These are phyloP conservation scores for Lepus townsendii DNA, from an alignment of 2,797 vertebrate species.

Conservation along the genomic window DNA sequence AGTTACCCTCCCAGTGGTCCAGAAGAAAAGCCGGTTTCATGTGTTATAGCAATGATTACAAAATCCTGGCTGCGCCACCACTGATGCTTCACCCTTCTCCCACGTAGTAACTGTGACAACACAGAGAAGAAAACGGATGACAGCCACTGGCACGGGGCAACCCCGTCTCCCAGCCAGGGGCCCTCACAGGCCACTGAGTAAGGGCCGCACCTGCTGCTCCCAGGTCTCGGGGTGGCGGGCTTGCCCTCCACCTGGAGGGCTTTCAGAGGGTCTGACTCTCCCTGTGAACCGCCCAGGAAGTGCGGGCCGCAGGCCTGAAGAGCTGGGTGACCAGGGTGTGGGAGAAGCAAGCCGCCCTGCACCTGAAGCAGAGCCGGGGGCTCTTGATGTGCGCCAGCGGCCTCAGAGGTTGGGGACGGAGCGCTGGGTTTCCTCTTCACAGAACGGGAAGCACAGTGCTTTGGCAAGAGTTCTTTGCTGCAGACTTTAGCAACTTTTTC, in stretches of 20 bases:
- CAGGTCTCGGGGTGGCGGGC: not conserved
- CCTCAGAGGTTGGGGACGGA: constrained; percentile 48
- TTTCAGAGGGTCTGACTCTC: not conserved
- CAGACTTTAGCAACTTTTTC: constrained; percentile 51
- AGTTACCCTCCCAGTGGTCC: not conserved
- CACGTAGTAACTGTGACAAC: not conserved
- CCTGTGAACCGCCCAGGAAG: not conserved
- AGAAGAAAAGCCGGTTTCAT: not conserved
- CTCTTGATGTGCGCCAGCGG: constrained; percentile 55
- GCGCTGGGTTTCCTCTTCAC: constrained; percentile 57
- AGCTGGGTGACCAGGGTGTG: not conserved
- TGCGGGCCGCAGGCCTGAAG: not conserved
- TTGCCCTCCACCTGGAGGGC: not conserved
- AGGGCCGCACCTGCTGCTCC: not conserved
- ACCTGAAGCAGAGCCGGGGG: constrained; percentile 26
- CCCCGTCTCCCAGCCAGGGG: not conserved
- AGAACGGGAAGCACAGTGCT: not conserved
- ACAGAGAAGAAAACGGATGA: not conserved
- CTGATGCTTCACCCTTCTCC: not conserved
- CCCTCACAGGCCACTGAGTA: not conserved
- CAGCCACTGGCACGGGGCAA: not conserved
- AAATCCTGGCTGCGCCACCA: not conserved
- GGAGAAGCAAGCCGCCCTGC: not conserved
- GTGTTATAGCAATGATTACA: not conserved
- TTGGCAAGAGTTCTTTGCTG: not conserved